Base-by-base conservation (phyloP, 2,113 vertebrate genomes). In the Ceyx margarethae region DNA sequence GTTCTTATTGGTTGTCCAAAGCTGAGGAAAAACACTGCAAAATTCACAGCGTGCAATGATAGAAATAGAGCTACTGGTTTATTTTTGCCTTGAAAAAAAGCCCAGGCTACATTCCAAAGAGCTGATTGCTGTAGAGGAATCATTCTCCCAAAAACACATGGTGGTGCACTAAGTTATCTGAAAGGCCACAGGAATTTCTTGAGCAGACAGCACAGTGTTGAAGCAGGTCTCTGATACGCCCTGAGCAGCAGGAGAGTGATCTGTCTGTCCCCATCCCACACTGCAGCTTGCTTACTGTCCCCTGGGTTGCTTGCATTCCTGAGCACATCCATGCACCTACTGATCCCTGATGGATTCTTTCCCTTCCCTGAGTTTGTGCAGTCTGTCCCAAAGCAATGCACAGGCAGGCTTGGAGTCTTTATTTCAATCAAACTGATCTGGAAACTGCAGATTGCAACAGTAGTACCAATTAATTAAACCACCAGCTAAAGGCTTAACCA, bases 141-240 rank as follows among this genome's bases (percentile, higher is more conserved):
- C 37, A 15, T 48, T 92, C 60, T 95, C 53, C 65, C 68, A 75
- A 40, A 81, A 83, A 3, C 57, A 81, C 10, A 5, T 3, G 58
- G 58, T 2, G 48, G 77, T 48, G 40, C 65, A 60, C 14, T 64
- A 43, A 83, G 73, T 84, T 74, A 78, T 64, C 86, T 64, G 31
- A 80, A 93, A 86, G 90, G 65, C 91, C 72, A 54, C 57, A 48
- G 86, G 89, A 94, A 65, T 46, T 74, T 29, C 46, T 83, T 86
- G 53, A 81, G 78, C 81, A 89, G 91, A 53, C 69, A 95, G 69
- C 89, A 14, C 77, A 84, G 72, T 84, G 77, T 81, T 92, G 79
- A 86, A 15, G 22, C 57, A 5, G 13, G 60, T 83, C 77, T 84
- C 64, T 64, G 73, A 43, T 79, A 11, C 7, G 51, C 45, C 71